Percentiles rank a stretch among this genome's conserved stretches.
These are phyloP conservation scores for Malacosoma neustria DNA, from an alignment of 2,888 invertebrate genomes.

Conservation along the genomic window DNA sequence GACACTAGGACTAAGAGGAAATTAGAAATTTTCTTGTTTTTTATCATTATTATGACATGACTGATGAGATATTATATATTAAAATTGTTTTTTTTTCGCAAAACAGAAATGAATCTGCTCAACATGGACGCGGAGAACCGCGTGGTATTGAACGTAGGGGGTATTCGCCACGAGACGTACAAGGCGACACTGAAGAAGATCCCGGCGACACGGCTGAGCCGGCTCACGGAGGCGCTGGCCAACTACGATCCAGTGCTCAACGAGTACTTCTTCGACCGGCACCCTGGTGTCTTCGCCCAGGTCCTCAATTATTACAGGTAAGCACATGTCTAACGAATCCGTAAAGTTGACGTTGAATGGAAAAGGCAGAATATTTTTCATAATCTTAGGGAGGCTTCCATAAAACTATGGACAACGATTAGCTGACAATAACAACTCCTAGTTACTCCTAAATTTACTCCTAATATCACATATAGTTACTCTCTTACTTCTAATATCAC, in stretches of 20 bases:
- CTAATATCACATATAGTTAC: too few relatives aligned
- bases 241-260: constrained; percentile 99
- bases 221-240: constrained; percentile 96
- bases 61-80: too few relatives aligned
- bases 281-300: constrained; percentile 97
- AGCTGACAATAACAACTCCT: too few relatives aligned
- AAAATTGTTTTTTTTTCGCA: constrained; percentile 3
- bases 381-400: too few relatives aligned
- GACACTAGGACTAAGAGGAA: too few relatives aligned
- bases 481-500: too few relatives aligned
- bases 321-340: too few relatives aligned
- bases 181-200: constrained; percentile 98
- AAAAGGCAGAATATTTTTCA: too few relatives aligned
- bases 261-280: constrained; percentile 99
- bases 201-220: constrained; percentile 94
- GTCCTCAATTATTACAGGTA: constrained; percentile 97
- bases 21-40: neutral
- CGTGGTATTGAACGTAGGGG: constrained; percentile 98
- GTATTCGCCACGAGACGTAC: constrained; percentile 97
- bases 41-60: neutral
- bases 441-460: too few relatives aligned
- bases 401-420: too few relatives aligned
- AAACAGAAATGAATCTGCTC: constrained; percentile 87
- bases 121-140: constrained; percentile 99
- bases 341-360: too few relatives aligned